Conservation (phyloP, 2,113 vertebrate genomes). For the Oncorhynchus keta region DNA sequence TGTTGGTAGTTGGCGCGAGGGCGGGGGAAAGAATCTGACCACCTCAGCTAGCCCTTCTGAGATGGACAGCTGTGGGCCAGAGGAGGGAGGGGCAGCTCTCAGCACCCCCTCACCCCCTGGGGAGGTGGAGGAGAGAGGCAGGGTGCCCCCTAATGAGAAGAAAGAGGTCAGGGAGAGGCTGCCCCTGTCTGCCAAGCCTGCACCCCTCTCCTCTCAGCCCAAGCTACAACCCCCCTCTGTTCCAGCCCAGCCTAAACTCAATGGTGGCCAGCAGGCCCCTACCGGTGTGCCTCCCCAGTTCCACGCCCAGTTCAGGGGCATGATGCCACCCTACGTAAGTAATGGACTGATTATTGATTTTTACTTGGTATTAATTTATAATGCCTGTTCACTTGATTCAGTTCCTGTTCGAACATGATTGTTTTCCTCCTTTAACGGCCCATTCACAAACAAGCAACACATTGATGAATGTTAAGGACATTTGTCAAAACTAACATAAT, state of each 20-base stretch:
- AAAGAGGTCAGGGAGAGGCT: constrained; percentile 68
- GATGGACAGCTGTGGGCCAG: constrained; percentile 79
- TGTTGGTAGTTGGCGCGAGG: constrained; percentile 90
- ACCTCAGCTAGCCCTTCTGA: constrained; percentile 75
- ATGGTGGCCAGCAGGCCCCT: constrained; percentile 87
- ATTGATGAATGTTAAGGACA: too few species aligned
- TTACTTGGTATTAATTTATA: not conserved
- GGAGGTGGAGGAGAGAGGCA: constrained; percentile 75
- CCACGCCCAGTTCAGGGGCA: constrained; percentile 87
- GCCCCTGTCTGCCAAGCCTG: constrained; percentile 52
- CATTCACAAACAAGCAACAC: too few species aligned
- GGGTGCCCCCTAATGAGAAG: constrained; percentile 73
- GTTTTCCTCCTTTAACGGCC: too few species aligned
- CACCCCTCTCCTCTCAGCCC: not conserved
- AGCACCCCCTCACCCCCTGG: constrained; percentile 66
- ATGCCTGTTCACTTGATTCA: too few species aligned
- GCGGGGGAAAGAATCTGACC: constrained; percentile 82
- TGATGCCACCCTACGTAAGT: constrained; percentile 95
- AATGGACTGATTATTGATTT: not conserved
- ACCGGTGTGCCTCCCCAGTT: constrained; percentile 83
- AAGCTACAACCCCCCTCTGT: not conserved
- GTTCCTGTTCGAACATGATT: too few species aligned
- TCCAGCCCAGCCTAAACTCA: constrained; percentile 82
- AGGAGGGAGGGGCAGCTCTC: constrained; percentile 71
- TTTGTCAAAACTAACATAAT: too few species aligned